Evolutionary conservation across 2,888 invertebrate genomes (phyloP), one percentile per base, ranked within the genome.

Genomic region (Lepetodrilus schrolli): DNA sequence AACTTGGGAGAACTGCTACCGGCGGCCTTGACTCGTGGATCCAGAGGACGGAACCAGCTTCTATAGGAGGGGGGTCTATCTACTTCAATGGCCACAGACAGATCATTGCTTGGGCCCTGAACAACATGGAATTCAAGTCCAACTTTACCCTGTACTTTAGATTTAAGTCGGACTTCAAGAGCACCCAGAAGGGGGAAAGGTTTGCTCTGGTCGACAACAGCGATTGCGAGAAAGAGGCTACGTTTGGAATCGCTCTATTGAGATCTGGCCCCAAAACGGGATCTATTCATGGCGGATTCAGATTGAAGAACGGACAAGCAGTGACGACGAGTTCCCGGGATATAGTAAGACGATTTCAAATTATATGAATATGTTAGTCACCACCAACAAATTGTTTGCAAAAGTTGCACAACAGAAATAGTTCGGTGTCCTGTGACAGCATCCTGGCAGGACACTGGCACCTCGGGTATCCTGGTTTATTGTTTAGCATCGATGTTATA

Each of bases 41-140:
- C 36, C 69, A 47, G 21, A 34, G 50, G 17, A 37, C 74, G 17
- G 51, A 70, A 34, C 51, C 73, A 17, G 75, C 51, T 0, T 71
- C 77, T 1, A 48, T 72, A 5, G 78, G 78, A 3, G 74, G 71
- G 1, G 72, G 75, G 8, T 72, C 80, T 1, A 77, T 76, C 8
- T 74, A 74, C 48, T 77, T 80, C 58, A 37, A 74, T 49, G 74
- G 76, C 4, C 47, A 58, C 5, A 26, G 68, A 5, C 71, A 75
- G 47, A 65, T 77, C 7, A 78, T 78, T 4, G 77, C 77, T n/a
- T 80, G 80, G 80, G 78, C 80, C 8, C 70, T 80, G 49, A 80
- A 80, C 75, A 80, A 80, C 66, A 80, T 80, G 80, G 75, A 78
- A 66, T 78, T 80, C 70, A 66, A 74, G 10, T 80, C 80, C 37